Conservation (phyloP, 1,140 invertebrate species). For the Gonatopus flavifemur region DNA sequence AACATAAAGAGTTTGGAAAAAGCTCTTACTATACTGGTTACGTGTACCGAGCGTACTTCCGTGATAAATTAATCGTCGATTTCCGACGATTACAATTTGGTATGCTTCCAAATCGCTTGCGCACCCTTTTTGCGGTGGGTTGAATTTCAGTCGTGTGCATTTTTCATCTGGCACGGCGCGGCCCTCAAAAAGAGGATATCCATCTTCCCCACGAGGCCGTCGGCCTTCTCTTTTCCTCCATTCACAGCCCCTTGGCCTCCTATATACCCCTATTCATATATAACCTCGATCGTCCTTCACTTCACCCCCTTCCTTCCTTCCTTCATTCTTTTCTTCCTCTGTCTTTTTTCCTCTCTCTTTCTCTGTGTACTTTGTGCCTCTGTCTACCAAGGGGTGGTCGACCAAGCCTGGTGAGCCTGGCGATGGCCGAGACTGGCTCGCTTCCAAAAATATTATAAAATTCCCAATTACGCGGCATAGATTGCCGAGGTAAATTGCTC, state of each 20-base stretch:
- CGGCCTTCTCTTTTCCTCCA: slow-evolving; percentile 18
- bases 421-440: slow-evolving; percentile 44
- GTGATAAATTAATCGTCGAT: slow-evolving; percentile 58
- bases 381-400: too few relatives aligned
- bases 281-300: too few relatives aligned
- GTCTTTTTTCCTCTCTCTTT: slow-evolving; percentile 21
- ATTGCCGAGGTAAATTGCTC: slow-evolving; percentile 54
- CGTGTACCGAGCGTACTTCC: slow-evolving; percentile 35
- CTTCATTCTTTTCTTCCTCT: slow-evolving; percentile 19
- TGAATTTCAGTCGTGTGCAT: slow-evolving; percentile 55
- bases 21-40: too few relatives aligned
- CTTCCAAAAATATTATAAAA: slow-evolving; percentile 58
- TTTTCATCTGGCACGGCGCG: slow-evolving; percentile 50
- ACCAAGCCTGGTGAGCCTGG: too few relatives aligned
- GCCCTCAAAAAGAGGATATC: slow-evolving; percentile 56
- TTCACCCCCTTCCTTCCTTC: slow-evolving; percentile 25
- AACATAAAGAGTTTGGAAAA: too few relatives aligned
- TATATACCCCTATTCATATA: slow-evolving; percentile 11
- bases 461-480: slow-evolving; percentile 55
- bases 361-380: slow-evolving; percentile 13
- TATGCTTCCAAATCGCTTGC: slow-evolving; percentile 54
- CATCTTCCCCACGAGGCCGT: slow-evolving; percentile 51
- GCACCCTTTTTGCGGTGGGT: slow-evolving; percentile 53
- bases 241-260: slow-evolving; percentile 4
- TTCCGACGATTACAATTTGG: slow-evolving; percentile 56